phyloP scores from a whole-genome alignment of 2,113 vertebrate genomes.

The Sinocyclocheilus anophthalmus region DNA sequence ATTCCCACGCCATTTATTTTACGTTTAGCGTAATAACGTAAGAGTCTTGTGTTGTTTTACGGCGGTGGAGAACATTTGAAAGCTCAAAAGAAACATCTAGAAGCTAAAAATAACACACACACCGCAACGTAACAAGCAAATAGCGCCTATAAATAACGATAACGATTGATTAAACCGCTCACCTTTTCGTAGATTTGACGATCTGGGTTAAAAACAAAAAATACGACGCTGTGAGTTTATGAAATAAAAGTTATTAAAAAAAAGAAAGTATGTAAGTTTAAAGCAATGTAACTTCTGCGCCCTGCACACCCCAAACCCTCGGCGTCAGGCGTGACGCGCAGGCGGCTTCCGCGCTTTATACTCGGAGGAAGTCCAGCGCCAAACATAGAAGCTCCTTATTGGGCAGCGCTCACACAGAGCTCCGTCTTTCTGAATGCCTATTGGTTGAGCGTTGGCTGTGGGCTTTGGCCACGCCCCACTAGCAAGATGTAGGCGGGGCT shows the following conservation, averaged over 20 bases:
- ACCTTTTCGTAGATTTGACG: not conserved
- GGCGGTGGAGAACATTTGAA: not conserved
- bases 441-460: constrained; percentile 50
- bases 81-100: not conserved
- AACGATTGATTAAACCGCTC: not conserved
- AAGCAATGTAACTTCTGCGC: constrained; percentile 67
- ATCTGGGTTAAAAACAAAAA: not conserved
- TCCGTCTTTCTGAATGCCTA: not conserved
- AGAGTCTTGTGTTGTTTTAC: not conserved
- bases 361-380: constrained; percentile 52
- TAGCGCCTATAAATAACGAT: not conserved
- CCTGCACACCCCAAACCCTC: constrained; percentile 81
- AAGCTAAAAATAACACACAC: not conserved
- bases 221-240: not conserved
- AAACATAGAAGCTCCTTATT: constrained; percentile 59
- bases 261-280: constrained; percentile 66
- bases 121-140: not conserved
- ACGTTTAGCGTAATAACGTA: not conserved
- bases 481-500: not conserved
- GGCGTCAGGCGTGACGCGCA: constrained; percentile 70
- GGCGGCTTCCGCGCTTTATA: constrained; percentile 54
- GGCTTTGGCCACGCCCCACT: not conserved
- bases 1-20: not conserved
- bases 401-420: constrained; percentile 43
- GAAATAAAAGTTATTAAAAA: constrained; percentile 15